Percentiles rank a stretch among this genome's conserved stretches.
Conservation (phyloP, 2,888 invertebrate genomes). For the Cataglyphis livida region DNA sequence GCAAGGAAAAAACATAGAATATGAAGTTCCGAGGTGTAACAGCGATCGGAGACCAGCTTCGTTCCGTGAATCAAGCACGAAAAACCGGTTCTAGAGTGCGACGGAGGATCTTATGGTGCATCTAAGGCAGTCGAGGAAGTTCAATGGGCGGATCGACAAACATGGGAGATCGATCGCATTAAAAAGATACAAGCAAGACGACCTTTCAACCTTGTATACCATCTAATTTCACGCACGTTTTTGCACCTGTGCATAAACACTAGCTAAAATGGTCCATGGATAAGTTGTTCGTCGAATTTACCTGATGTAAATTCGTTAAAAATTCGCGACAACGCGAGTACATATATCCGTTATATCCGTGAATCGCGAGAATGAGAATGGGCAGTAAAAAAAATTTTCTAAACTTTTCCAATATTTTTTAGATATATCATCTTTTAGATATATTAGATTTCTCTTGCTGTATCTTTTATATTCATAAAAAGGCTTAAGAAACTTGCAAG, state of each 20-base stretch:
- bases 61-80: conserved; percentile 58
- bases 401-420: conserved; percentile 13
- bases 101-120: conserved; percentile 70
- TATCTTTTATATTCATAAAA: conserved; percentile 6
- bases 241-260: conserved; percentile 10
- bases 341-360: too few relatives aligned
- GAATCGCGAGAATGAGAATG: background rate
- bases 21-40: conserved; percentile 50
- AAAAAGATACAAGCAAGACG: conserved; percentile 41
- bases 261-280: background rate
- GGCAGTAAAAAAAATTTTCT: background rate
- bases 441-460: background rate
- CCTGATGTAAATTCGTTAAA: background rate
- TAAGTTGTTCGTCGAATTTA: background rate
- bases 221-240: conserved; percentile 57
- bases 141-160: conserved; percentile 52
- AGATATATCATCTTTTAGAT: background rate
- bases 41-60: conserved; percentile 62
- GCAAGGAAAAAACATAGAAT: conserved; percentile 38
- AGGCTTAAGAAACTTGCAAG: background rate
- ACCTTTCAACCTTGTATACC: conserved; percentile 35
- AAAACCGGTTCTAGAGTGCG: conserved; percentile 75
- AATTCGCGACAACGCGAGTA: background rate
- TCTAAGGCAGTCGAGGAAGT: conserved; percentile 61
- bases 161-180: conserved; percentile 64